Evolutionary conservation across 2,113 vertebrate species (phyloP).

Genomic region (Candoia aspera): DNA sequence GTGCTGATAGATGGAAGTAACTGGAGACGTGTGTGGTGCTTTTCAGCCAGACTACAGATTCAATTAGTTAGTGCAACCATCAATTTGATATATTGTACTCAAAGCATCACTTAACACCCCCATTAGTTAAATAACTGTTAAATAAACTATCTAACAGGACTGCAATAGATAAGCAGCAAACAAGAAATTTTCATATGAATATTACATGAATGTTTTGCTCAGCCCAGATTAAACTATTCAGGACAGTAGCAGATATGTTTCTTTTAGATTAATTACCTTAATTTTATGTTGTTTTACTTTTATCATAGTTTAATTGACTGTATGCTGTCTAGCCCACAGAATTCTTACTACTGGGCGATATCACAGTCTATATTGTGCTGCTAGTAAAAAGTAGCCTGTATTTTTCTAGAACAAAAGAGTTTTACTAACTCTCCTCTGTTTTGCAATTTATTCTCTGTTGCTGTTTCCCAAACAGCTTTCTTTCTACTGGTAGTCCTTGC

Average conservation of each 20-base stretch:
- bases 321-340: not conserved
- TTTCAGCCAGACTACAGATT: not conserved
- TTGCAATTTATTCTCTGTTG: not conserved
- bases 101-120: not conserved
- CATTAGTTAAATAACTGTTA: not conserved
- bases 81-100: not conserved
- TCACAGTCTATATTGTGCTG: not conserved
- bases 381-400: not conserved
- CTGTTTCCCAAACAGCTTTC: not conserved
- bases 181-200: too few relatives aligned
- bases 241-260: not conserved
- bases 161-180: not conserved
- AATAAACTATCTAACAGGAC: not conserved
- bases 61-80: not conserved
- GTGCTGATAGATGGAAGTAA: not conserved
- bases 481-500: not conserved
- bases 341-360: not conserved
- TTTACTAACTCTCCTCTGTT: not conserved
- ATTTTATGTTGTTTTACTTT: not conserved
- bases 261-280: not conserved
- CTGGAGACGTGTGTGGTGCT: not conserved
- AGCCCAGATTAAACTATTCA: not conserved
- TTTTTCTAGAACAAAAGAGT: not conserved
- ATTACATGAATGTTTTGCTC: not conserved
- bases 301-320: not conserved